Base-by-base conservation (phyloP, 2,113 vertebrate species). In the Xiphias gladius region DNA sequence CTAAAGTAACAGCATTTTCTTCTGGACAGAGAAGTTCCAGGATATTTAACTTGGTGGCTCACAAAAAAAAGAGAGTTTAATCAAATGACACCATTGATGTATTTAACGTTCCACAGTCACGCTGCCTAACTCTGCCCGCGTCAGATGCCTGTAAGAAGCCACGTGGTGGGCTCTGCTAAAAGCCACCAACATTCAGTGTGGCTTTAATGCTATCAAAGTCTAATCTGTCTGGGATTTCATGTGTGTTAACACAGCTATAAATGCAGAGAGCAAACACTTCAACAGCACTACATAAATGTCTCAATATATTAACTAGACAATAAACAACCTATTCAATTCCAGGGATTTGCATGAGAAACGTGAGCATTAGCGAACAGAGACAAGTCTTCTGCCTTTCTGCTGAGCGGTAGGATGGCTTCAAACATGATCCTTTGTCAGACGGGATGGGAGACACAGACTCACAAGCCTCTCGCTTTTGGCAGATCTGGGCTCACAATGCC, bases 321-420 rank as follows among this genome's bases (percentile, higher is more conserved):
- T 94, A 94, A 94, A 95, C 94, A 95, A 93, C 84, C 93, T 79
- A 91, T 94, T 94, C 91, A 95, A 80, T 93, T 89, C 84, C 52
- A 62, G 77, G 94, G 94, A 95, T 95, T 95, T 95, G 95, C 95
- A 94, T 95, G 88, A 87, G 92, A 92, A 94, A 94, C 88, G 91
- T 77, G 84, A 90, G 92, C 85, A 95, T 95, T 94, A 94, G 90
- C 6, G 91, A 88, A 48, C 79, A 79, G 72, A 86, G 86, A 93
- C 90, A 84, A 86, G 92, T 87, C 90, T 43, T 87, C 68, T 85
- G 90, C 76, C 76, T 85, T 66, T 88, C 90, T 86, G 86, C 89
- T 41, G 76, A 86, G 91, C 80, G 62, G 48, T 83, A 86, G 78
- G 88, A 91, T 87, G 87, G 73, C 89, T 95, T 94, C 92, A 92